These are phyloP conservation scores for Drosophila antonietae DNA, from an alignment of 2,888 invertebrate genomes.

Conservation along the genomic window DNA sequence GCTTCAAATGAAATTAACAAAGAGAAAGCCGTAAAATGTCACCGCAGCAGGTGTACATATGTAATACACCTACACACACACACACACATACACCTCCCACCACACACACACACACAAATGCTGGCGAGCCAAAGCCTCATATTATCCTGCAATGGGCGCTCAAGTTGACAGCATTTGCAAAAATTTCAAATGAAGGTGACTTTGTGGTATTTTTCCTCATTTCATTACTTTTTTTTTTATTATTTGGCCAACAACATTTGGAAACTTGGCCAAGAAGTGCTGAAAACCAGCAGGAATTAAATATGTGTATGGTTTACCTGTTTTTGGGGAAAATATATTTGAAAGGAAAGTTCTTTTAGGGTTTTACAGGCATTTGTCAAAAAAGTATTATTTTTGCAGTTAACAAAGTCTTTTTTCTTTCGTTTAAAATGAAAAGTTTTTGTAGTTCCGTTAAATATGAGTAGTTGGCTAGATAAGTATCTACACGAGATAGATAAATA, in stretches of 20 bases:
- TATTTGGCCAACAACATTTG: slow-evolving; percentile 31
- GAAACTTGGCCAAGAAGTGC: slow-evolving; percentile 28
- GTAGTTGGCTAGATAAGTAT: neutral
- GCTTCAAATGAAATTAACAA: slow-evolving; percentile 78
- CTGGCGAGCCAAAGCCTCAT: slow-evolving; percentile 46
- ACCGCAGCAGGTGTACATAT: slow-evolving; percentile 73
- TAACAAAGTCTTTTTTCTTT: slow-evolving; percentile 10
- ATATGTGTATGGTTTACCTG: slow-evolving; percentile 40
- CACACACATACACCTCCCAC: neutral
- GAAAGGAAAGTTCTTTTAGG: slow-evolving; percentile 1
- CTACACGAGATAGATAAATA: neutral
- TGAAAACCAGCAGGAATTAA: slow-evolving; percentile 42
- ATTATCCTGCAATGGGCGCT: slow-evolving; percentile 60
- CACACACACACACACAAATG: slow-evolving; percentile 11
- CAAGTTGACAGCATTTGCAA: slow-evolving; percentile 55
- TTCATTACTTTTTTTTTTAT: slow-evolving; percentile 8
- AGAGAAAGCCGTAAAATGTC: slow-evolving; percentile 78
- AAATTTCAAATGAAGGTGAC: slow-evolving; percentile 66
- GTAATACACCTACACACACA: slow-evolving; percentile 24
- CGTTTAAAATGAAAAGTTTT: neutral
- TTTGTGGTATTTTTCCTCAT: slow-evolving; percentile 14
- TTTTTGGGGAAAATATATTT: neutral
- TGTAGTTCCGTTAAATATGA: neutral
- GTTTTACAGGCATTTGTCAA: neutral
- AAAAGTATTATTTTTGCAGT: slow-evolving; percentile 11